These are phyloP conservation scores for Apocrypta bakeri DNA, from an alignment of 1,140 invertebrate genomes.

Conservation along the genomic window DNA sequence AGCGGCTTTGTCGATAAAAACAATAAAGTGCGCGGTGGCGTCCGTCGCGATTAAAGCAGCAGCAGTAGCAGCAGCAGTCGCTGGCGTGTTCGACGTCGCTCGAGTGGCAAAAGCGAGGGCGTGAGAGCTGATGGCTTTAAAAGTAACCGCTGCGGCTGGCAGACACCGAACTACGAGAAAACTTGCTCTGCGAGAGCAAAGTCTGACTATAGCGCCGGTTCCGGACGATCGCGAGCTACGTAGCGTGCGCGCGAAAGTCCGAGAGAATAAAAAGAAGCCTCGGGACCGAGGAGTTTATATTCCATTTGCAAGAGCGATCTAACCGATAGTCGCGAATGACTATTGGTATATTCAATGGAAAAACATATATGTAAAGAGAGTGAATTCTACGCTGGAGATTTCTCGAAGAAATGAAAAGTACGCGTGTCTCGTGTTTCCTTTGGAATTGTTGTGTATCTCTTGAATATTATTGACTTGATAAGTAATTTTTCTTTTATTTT, in stretches of 20 bases:
- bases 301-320: constrained; percentile 51
- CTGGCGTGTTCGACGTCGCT: neutral
- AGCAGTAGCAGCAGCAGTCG: neutral
- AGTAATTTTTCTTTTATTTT: too few species aligned
- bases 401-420: too few species aligned
- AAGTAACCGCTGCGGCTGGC: constrained; percentile 48
- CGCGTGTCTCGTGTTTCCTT: too few species aligned
- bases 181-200: neutral
- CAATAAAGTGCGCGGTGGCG: constrained; percentile 35
- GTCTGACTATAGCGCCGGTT: neutral
- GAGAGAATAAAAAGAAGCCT: constrained; percentile 53
- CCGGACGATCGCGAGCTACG: neutral
- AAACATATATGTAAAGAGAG: neutral
- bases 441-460: too few species aligned
- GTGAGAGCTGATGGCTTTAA: constrained; percentile 53
- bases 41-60: neutral
- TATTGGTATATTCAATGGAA: neutral
- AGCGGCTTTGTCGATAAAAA: constrained; percentile 43
- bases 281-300: constrained; percentile 55
- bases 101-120: constrained; percentile 6
- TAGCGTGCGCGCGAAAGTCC: neutral
- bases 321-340: constrained; percentile 46
- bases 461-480: too few species aligned
- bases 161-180: constrained; percentile 31
- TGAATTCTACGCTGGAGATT: too few species aligned